Evolutionary conservation across 2,888 invertebrate species (phyloP).

Genomic region (Erpobdella octoculata): DNA sequence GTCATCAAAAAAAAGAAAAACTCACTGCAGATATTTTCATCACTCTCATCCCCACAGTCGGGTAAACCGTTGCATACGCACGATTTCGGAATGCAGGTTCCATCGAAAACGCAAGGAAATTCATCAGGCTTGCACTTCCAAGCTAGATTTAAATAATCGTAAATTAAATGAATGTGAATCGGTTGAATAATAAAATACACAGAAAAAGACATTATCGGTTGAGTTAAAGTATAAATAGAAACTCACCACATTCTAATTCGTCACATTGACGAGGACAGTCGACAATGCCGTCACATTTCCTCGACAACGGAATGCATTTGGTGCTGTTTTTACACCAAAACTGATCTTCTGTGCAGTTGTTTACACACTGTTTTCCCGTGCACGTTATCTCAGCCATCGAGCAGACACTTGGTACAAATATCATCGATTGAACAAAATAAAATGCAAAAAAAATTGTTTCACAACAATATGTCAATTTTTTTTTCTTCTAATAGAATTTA

Average conservation of each 20-base stretch:
- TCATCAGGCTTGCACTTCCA: constrained; percentile 26
- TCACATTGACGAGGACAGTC: constrained; percentile 26
- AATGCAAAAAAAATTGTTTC: too few relatives aligned
- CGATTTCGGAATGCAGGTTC: constrained; percentile 20
- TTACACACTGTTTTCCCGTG: constrained; percentile 10
- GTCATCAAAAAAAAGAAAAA: background rate
- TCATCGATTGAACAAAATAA: too few relatives aligned
- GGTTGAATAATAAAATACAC: background rate
- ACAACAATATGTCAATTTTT: too few relatives aligned
- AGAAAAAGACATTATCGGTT: background rate
- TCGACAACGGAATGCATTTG: constrained; percentile 8
- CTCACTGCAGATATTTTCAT: constrained; percentile 31
- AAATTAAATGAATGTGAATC: background rate
- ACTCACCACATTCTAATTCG: constrained; percentile 29
- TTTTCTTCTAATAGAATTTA: background rate
- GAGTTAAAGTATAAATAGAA: background rate
- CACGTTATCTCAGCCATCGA: background rate
- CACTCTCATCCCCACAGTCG: constrained; percentile 30
- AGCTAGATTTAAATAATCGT: background rate
- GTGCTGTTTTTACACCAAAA: constrained; percentile 12
- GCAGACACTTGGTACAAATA: constrained; percentile 10
- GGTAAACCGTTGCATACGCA: constrained; percentile 25
- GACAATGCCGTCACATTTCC: constrained; percentile 19
- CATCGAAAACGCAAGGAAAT: constrained; percentile 21
- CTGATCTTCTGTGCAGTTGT: constrained; percentile 22